A percentile compares a stretch with the other conserved stretches of the same genome.
Evolutionary conservation across 2,888 invertebrate species (phyloP).

Genomic region (Acanthoscelides obtectus): DNA sequence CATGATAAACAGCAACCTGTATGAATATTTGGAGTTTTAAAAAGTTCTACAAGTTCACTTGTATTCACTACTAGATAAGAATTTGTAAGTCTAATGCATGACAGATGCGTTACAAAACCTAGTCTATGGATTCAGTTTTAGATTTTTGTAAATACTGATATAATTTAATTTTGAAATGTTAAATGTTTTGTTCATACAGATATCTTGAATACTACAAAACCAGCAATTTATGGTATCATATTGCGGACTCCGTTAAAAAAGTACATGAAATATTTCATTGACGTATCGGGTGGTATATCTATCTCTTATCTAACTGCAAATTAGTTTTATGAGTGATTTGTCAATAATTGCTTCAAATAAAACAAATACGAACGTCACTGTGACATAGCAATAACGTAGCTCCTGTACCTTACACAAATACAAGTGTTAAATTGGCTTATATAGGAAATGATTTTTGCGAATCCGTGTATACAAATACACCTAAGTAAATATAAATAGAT

Average conservation of each 20-base stretch:
- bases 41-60: no score
- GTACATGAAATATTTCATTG: constrained; percentile 13
- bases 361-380: constrained; percentile 39
- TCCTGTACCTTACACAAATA: constrained; percentile 30
- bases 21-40: no score
- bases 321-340: constrained; percentile 47
- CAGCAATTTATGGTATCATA: not conserved
- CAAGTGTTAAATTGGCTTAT: constrained; percentile 25
- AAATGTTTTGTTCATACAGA: not conserved
- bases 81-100: no score
- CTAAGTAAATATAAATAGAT: constrained; percentile 40
- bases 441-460: not conserved
- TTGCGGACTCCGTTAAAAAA: constrained; percentile 16
- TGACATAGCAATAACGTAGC: constrained; percentile 29
- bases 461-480: constrained; percentile 32
- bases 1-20: no score
- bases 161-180: not conserved
- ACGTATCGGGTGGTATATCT: constrained; percentile 18
- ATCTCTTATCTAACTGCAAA: constrained; percentile 41
- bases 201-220: not conserved
- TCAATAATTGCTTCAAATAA: constrained; percentile 46
- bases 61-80: no score
- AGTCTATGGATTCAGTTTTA: no score
- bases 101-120: no score
- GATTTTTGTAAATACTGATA: no score